phyloP scores from a whole-genome alignment of 2,888 invertebrate species.

The Galerucella calmariensis region DNA sequence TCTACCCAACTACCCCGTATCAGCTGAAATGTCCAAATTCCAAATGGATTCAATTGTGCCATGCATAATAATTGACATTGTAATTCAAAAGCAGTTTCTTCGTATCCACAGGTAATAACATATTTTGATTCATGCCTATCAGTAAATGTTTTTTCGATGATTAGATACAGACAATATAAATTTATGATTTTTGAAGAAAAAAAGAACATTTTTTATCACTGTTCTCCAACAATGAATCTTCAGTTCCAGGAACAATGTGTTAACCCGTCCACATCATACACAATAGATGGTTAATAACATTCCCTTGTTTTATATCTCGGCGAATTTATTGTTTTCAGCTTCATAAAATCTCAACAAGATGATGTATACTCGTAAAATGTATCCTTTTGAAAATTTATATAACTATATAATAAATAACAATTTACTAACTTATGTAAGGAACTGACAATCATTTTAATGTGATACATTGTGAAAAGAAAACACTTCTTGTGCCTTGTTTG shows the following conservation, averaged over 20 bases:
- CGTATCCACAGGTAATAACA: background rate
- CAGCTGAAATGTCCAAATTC: too few species aligned
- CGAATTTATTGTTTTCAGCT: slow-evolving; percentile 26
- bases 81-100: too few species aligned
- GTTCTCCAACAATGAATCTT: background rate
- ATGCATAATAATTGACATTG: too few species aligned
- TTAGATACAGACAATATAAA: background rate
- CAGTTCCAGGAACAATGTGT: slow-evolving; percentile 23
- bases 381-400: slow-evolving; percentile 32
- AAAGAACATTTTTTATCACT: background rate
- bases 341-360: slow-evolving; percentile 34
- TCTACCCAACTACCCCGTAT: too few species aligned
- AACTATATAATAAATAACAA: slow-evolving; percentile 20
- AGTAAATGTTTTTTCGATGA: background rate
- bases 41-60: too few species aligned
- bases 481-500: background rate
- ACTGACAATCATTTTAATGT: background rate
- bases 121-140: background rate
- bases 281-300: slow-evolving; percentile 27
- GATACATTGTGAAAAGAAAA: background rate
- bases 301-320: slow-evolving; percentile 30
- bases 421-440: background rate
- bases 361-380: slow-evolving; percentile 30
- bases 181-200: background rate
- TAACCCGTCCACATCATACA: slow-evolving; percentile 7